Percentiles rank a stretch among this genome's conserved stretches.
Conservation (phyloP, 2,113 vertebrate genomes). For the Tenebrosternarchus preto region DNA sequence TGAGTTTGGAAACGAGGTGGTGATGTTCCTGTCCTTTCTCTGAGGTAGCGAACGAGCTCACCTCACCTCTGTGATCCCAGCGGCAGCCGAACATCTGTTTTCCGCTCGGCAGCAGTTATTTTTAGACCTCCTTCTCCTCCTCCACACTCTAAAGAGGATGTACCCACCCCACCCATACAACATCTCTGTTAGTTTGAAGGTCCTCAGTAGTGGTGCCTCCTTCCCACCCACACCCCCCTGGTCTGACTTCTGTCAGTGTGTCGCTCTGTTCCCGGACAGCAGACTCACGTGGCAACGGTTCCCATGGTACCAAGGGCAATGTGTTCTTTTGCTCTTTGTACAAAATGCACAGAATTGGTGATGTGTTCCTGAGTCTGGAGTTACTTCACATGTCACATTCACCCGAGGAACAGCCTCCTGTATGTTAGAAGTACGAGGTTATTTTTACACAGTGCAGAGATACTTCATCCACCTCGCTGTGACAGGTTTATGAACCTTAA, state of each 20-base stretch:
- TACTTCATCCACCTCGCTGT: too few species aligned
- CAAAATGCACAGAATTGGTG: too few species aligned
- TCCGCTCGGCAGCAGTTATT: constrained; percentile 31
- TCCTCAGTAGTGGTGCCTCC: not conserved
- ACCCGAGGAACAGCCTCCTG: too few species aligned
- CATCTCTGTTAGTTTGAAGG: constrained; percentile 21
- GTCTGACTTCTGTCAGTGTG: constrained; percentile 24
- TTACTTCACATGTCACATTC: too few species aligned
- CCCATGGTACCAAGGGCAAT: too few species aligned
- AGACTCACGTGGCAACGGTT: not conserved
- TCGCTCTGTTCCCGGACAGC: not conserved
- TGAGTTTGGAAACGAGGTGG: not conserved
- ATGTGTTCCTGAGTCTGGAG: too few species aligned
- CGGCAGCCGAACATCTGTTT: constrained; percentile 49
- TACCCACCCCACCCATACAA: not conserved
- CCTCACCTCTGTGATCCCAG: constrained; percentile 39
- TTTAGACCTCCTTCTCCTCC: constrained; percentile 30
- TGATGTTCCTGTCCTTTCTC: not conserved
- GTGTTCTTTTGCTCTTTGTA: too few species aligned
- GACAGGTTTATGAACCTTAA: too few species aligned
- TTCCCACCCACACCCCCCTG: not conserved
- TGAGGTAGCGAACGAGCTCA: not conserved
- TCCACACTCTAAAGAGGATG: constrained; percentile 16
- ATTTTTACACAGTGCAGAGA: too few species aligned
- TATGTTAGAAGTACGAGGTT: too few species aligned